phyloP scores from a whole-genome alignment of 2,888 invertebrate genomes.

The Meghimatium bilineatum region DNA sequence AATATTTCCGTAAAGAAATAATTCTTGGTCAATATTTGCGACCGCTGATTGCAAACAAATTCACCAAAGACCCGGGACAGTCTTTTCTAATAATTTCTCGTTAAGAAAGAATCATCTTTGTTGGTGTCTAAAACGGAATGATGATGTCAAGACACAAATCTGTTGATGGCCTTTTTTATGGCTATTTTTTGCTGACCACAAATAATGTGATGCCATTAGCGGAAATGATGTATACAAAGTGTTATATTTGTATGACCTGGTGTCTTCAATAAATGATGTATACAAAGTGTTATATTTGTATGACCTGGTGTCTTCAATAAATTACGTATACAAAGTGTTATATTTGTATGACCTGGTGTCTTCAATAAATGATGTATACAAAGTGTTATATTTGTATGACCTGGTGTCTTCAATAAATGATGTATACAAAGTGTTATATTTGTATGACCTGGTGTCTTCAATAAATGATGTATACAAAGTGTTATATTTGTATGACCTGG shows the following conservation, averaged over 20 bases:
- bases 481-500: too few species aligned
- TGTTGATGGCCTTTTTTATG: neutral
- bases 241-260: neutral
- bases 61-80: too few species aligned
- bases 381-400: too few species aligned
- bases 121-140: neutral
- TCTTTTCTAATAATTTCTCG: neutral
- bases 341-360: too few species aligned
- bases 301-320: too few species aligned
- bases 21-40: neutral
- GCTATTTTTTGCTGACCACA: neutral
- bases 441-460: too few species aligned
- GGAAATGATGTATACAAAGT: neutral
- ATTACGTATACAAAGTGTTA: too few species aligned
- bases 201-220: neutral
- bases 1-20: neutral
- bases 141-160: neutral
- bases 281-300: neutral
- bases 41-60: neutral
- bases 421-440: too few species aligned
- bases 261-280: too few species aligned
- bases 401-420: too few species aligned
- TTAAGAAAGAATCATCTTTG: slow-evolving; percentile 1
- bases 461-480: too few species aligned
- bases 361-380: too few species aligned